Percentiles rank a stretch among this genome's conserved stretches.
phyloP scores from a whole-genome alignment of 2,888 invertebrate species.

The Thysanoteuthis rhombus region DNA sequence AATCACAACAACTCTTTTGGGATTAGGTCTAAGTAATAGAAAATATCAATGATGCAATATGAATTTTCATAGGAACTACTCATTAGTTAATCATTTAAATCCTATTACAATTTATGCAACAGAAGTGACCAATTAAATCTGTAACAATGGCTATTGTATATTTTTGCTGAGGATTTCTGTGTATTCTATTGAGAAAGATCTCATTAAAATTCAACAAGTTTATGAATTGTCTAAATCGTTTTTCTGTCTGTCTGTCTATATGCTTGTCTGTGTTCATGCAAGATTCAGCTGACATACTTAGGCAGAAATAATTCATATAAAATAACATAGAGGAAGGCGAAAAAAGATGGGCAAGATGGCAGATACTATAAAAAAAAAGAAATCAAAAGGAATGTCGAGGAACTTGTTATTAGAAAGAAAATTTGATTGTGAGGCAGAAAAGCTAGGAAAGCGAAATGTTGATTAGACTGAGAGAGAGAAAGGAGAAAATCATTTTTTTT shows the following conservation, averaged over 20 bases:
- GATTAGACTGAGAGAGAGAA: background rate
- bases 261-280: conserved; percentile 12
- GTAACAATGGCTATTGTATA: background rate
- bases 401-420: conserved; percentile 12
- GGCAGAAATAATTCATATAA: background rate
- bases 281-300: background rate
- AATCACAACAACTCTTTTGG: no score
- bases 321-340: background rate
- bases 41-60: no score
- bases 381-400: background rate
- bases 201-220: background rate
- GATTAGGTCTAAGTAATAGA: no score
- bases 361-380: background rate
- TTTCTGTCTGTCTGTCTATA: background rate
- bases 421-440: background rate
- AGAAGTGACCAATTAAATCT: background rate
- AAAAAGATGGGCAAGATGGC: background rate
- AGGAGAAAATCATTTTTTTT: background rate
- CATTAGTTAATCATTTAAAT: no score
- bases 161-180: background rate
- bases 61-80: no score
- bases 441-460: background rate
- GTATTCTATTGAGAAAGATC: background rate
- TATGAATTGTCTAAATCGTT: background rate
- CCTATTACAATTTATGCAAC: no score